phyloP scores from a whole-genome alignment of 2,797 vertebrate genomes.

The Sibirionetta formosa region DNA sequence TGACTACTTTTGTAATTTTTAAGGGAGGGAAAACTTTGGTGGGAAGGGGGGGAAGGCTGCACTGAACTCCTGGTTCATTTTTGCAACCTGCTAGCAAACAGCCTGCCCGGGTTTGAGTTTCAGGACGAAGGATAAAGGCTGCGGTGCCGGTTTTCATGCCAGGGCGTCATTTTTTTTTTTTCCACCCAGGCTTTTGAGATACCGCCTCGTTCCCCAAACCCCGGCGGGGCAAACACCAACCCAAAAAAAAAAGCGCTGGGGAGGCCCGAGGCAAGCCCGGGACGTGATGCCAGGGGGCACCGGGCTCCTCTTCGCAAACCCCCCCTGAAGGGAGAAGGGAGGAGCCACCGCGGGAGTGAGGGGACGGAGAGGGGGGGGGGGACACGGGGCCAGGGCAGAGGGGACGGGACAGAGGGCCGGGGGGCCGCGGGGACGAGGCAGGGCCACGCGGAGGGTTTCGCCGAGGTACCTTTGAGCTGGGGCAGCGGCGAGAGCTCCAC shows the following conservation, averaged over 20 bases:
- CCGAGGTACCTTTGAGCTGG: slow-evolving; percentile 91
- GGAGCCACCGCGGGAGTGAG: neutral
- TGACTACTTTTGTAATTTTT: neutral
- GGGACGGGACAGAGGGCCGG: neutral
- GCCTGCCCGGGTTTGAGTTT: neutral
- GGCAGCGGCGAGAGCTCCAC: slow-evolving; percentile 94
- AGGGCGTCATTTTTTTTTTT: neutral
- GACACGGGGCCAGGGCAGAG: neutral
- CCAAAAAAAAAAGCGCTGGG: neutral
- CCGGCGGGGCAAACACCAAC: neutral
- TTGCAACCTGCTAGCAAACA: neutral
- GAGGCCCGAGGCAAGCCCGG: neutral
- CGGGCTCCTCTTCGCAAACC: neutral
- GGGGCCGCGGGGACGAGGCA: no score
- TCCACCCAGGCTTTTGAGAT: neutral
- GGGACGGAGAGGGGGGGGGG: neutral
- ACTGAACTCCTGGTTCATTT: neutral
- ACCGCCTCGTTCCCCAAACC: neutral
- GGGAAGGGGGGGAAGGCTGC: neutral
- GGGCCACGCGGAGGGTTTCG: no score
- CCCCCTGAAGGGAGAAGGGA: neutral
- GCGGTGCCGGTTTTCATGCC: neutral
- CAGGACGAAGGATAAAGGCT: neutral
- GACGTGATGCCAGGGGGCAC: neutral
- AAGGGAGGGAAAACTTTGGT: neutral